Percentiles rank a stretch among this genome's conserved stretches.
Conservation (phyloP, 2,797 vertebrate genomes). For the Acrossocheilus wenchowensis region DNA sequence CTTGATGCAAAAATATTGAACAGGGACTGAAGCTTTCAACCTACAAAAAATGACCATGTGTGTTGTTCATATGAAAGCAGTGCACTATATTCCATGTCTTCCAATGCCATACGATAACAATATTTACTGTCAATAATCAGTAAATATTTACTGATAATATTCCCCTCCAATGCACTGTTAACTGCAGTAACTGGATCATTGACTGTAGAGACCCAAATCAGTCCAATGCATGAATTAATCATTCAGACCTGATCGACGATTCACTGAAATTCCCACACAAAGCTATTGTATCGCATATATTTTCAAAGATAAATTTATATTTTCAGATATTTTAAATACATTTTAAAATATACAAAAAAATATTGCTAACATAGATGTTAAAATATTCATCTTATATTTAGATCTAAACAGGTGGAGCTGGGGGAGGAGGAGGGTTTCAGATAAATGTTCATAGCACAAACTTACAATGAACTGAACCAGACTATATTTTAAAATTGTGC, state of each 20-base stretch:
- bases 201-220: neutral
- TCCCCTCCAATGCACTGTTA: neutral
- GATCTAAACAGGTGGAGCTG: neutral
- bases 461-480: neutral
- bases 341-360: neutral
- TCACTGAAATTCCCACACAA: neutral
- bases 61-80: neutral
- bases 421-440: neutral
- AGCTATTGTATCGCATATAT: neutral
- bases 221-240: too few relatives aligned
- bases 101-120: neutral
- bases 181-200: neutral
- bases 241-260: neutral
- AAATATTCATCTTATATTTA: neutral
- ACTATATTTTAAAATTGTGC: neutral
- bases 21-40: neutral
- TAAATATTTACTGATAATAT: neutral
- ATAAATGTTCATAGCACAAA: neutral
- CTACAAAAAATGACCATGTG: neutral
- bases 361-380: neutral
- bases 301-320: neutral
- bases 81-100: neutral
- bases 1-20: neutral
- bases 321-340: neutral
- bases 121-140: neutral